Conservation (phyloP, 2,888 invertebrate species). For the Operophtera brumata region DNA sequence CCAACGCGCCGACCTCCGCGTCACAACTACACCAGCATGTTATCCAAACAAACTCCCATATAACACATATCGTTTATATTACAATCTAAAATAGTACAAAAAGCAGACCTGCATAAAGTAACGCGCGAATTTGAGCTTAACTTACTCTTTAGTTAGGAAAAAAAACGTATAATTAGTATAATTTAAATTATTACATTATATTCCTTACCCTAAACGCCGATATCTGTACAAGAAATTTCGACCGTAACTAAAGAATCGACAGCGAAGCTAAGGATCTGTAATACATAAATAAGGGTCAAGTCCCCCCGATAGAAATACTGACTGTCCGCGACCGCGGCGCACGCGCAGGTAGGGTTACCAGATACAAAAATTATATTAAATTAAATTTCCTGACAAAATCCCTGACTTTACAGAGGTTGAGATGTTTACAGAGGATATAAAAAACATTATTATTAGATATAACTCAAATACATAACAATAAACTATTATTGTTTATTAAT, state of each 20-base stretch:
- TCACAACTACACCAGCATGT: constrained; percentile 61
- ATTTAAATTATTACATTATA: constrained; percentile 78
- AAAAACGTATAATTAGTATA: constrained; percentile 71
- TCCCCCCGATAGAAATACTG: constrained; percentile 22
- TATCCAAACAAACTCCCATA: constrained; percentile 59
- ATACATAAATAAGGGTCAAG: constrained; percentile 16
- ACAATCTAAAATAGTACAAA: constrained; percentile 74
- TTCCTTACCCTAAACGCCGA: constrained; percentile 58
- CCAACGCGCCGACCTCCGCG: constrained; percentile 56
- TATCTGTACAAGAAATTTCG: constrained; percentile 47
- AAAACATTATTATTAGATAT: too few relatives aligned
- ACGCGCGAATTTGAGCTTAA: constrained; percentile 72
- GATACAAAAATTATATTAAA: too few relatives aligned
- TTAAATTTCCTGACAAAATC: too few relatives aligned
- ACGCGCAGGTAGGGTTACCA: too few relatives aligned
- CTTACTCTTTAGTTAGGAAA: constrained; percentile 75
- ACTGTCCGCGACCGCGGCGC: constrained; percentile 10
- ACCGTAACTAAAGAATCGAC: constrained; percentile 29
- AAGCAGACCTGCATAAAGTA: constrained; percentile 66
- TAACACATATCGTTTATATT: constrained; percentile 64
- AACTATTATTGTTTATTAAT: too few relatives aligned
- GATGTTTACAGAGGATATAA: too few relatives aligned
- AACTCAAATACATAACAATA: too few relatives aligned
- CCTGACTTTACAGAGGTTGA: too few relatives aligned
- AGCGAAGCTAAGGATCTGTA: constrained; percentile 27